phyloP scores from a whole-genome alignment of 1,140 invertebrate species.

The Drosophila kikkawai region DNA sequence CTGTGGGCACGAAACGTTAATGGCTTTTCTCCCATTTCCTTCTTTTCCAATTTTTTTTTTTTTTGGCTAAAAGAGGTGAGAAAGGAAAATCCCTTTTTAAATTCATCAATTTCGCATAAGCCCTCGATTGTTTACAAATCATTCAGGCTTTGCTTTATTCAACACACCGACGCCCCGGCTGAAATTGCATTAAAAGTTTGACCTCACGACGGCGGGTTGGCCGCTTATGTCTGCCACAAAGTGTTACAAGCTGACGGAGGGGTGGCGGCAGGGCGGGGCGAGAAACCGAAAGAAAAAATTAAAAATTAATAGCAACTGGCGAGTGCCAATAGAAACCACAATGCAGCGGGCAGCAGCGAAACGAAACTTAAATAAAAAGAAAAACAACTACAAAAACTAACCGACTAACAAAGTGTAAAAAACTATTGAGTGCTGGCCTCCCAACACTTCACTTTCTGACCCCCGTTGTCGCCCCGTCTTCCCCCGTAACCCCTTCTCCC shows the following conservation, averaged over 20 bases:
- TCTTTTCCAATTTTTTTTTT: not conserved
- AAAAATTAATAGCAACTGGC: conserved; percentile 82
- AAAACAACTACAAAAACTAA: conserved; percentile 67
- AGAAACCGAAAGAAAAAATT: conserved; percentile 58
- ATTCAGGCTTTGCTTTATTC: conserved; percentile 16
- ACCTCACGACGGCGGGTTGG: conserved; percentile 38
- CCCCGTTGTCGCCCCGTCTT: conserved; percentile 1
- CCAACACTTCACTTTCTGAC: conserved; percentile 52
- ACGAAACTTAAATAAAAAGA: conserved; percentile 8
- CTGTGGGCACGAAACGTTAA: conserved; percentile 42
- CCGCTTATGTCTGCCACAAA: conserved; percentile 63
- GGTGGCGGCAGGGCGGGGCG: not conserved
- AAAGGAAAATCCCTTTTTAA: conserved; percentile 22
- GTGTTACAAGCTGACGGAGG: conserved; percentile 18
- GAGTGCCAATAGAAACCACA: conserved; percentile 80
- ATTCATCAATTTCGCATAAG: conserved; percentile 49
- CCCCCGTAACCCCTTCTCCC: not conserved
- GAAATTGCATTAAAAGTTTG: conserved; percentile 78
- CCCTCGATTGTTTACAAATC: conserved; percentile 44
- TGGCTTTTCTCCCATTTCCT: conserved; percentile 10
- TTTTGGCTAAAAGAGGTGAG: conserved; percentile 10
- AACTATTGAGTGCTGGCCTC: conserved; percentile 75
- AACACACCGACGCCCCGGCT: conserved; percentile 20
- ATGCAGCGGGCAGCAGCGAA: conserved; percentile 50
- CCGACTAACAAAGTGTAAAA: conserved; percentile 80